Percentiles rank a stretch among this genome's conserved stretches.
These are phyloP conservation scores for Scylla paramamosain DNA, from an alignment of 1,140 invertebrate genomes.

Conservation along the genomic window DNA sequence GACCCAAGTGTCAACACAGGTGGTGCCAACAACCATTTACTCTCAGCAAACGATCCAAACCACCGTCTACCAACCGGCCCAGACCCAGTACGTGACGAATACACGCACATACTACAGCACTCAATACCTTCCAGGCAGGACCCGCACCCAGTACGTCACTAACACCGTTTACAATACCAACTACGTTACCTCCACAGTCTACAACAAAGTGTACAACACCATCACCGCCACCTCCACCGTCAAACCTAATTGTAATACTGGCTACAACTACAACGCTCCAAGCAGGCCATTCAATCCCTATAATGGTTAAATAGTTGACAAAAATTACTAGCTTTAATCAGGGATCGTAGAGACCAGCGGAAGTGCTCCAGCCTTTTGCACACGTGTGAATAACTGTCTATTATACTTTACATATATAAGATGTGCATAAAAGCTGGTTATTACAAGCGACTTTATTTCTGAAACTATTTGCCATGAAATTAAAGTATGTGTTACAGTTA, in stretches of 20 bases:
- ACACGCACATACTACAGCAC: slow-evolving; percentile 50
- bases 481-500: not conserved
- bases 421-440: not conserved
- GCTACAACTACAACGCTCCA: slow-evolving; percentile 69
- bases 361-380: not conserved
- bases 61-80: slow-evolving; percentile 51
- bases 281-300: slow-evolving; percentile 50
- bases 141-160: slow-evolving; percentile 61
- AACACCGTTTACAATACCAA: slow-evolving; percentile 57
- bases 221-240: slow-evolving; percentile 48
- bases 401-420: not conserved
- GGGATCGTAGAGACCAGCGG: not conserved
- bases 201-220: slow-evolving; percentile 59
- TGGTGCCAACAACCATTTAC: slow-evolving; percentile 68
- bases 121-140: slow-evolving; percentile 65
- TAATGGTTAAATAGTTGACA: slow-evolving; percentile 11
- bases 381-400: not conserved
- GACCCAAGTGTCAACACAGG: slow-evolving; percentile 63
- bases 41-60: slow-evolving; percentile 49
- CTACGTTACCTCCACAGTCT: slow-evolving; percentile 71
- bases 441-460: not conserved
- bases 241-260: slow-evolving; percentile 59
- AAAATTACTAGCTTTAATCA: not conserved
- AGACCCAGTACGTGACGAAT: slow-evolving; percentile 65
- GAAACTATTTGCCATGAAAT: slow-evolving; percentile 1